Evolutionary conservation across 2,797 vertebrate genomes (phyloP).

Genomic region (Mycteria americana): DNA sequence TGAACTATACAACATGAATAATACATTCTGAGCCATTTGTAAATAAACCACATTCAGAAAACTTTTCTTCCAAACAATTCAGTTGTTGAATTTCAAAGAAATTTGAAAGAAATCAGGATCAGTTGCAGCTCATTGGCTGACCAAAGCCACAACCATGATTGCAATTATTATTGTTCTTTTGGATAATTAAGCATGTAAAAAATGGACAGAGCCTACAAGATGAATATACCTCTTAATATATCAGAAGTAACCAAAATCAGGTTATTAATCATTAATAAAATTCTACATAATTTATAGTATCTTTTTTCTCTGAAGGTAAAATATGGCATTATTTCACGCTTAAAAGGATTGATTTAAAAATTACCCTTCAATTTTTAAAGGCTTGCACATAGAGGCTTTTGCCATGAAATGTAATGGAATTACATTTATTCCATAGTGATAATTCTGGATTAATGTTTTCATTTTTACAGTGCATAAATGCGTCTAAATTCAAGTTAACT

Average conservation of each 20-base stretch:
- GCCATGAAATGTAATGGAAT: constrained; percentile 57
- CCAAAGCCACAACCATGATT: neutral
- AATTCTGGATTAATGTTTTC: constrained; percentile 70
- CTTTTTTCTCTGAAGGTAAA: constrained; percentile 19
- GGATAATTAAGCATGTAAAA: neutral
- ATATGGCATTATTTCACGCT: constrained; percentile 27
- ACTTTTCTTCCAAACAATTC: neutral
- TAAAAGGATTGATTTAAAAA: constrained; percentile 64
- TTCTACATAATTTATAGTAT: neutral
- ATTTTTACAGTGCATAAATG: constrained; percentile 52
- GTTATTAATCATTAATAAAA: neutral
- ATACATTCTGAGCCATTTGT: neutral
- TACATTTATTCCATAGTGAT: constrained; percentile 61
- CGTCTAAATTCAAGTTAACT: constrained; percentile 38
- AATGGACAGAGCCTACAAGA: neutral
- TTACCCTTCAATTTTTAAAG: constrained; percentile 51
- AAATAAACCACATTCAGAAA: neutral
- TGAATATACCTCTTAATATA: neutral
- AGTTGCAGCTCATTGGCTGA: neutral
- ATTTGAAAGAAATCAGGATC: neutral
- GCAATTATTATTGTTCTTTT: neutral
- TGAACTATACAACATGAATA: neutral
- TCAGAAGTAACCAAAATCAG: neutral
- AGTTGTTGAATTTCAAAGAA: neutral
- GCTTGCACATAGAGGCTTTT: neutral